Conservation (phyloP, 2,888 invertebrate genomes). For the Mimachlamys varia region DNA sequence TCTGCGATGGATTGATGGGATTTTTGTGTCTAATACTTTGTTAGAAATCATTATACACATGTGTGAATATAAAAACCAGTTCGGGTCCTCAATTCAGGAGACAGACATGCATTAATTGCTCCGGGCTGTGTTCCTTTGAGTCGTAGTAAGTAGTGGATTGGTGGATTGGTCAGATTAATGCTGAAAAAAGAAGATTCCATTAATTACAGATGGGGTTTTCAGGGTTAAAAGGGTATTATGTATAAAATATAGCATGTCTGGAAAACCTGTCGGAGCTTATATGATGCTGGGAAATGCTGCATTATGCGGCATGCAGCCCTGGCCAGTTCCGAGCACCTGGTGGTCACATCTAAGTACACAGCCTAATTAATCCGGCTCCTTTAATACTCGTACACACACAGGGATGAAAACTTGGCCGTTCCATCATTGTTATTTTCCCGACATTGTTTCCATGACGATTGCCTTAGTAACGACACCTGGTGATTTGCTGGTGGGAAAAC, state of each 20-base stretch:
- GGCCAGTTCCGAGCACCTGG: not conserved
- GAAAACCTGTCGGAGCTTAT: not conserved
- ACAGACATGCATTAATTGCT: not conserved
- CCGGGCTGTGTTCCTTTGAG: not conserved
- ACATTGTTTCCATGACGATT: slow-evolving; percentile 27
- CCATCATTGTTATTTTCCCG: not conserved
- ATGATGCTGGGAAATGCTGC: not conserved
- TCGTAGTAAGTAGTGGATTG: no score
- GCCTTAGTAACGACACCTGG: slow-evolving; percentile 34
- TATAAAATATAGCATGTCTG: slow-evolving; percentile 6
- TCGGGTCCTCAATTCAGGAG: not conserved
- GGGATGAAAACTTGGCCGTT: not conserved
- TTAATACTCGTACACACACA: not conserved
- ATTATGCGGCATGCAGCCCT: not conserved
- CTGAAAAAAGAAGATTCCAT: slow-evolving; percentile 1
- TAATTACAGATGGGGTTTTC: slow-evolving; percentile 20
- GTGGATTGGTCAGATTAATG: not conserved
- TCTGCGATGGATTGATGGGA: not conserved
- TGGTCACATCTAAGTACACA: not conserved
- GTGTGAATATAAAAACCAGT: not conserved
- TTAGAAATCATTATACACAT: not conserved
- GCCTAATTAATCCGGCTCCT: not conserved
- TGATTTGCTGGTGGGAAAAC: not conserved
- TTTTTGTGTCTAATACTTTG: not conserved
- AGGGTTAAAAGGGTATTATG: slow-evolving; percentile 25